phyloP scores from a whole-genome alignment of 2,797 vertebrate species.

The Limosa lapponica region DNA sequence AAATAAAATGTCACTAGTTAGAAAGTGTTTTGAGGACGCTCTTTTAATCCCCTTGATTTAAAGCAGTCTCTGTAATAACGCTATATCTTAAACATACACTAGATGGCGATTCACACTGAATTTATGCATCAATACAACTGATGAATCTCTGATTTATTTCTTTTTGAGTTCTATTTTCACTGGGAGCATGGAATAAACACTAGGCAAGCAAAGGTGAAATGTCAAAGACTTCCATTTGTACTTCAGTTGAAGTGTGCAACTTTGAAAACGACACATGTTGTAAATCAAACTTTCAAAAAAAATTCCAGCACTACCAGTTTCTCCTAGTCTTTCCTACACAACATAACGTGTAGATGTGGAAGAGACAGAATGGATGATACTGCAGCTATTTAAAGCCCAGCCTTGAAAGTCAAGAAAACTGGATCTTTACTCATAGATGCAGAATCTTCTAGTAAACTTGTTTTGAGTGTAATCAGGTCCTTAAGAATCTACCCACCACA shows the following conservation, averaged over 20 bases:
- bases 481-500: not conserved
- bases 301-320: not conserved
- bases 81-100: constrained; percentile 9
- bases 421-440: not conserved
- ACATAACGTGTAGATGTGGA: not conserved
- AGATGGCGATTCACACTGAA: constrained; percentile 32
- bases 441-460: not conserved
- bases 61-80: not conserved
- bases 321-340: not conserved
- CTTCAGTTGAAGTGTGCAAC: not conserved
- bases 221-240: not conserved
- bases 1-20: not conserved
- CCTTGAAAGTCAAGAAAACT: not conserved
- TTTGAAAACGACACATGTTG: not conserved
- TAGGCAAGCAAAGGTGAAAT: not conserved
- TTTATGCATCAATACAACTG: not conserved
- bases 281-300: not conserved
- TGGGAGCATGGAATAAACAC: not conserved
- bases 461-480: not conserved
- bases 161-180: not conserved
- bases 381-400: not conserved
- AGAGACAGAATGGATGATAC: not conserved
- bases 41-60: not conserved
- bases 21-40: not conserved
- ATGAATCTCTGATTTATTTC: not conserved